phyloP scores from a whole-genome alignment of 2,797 vertebrate species.

The Chiloscyllium punctatum region DNA sequence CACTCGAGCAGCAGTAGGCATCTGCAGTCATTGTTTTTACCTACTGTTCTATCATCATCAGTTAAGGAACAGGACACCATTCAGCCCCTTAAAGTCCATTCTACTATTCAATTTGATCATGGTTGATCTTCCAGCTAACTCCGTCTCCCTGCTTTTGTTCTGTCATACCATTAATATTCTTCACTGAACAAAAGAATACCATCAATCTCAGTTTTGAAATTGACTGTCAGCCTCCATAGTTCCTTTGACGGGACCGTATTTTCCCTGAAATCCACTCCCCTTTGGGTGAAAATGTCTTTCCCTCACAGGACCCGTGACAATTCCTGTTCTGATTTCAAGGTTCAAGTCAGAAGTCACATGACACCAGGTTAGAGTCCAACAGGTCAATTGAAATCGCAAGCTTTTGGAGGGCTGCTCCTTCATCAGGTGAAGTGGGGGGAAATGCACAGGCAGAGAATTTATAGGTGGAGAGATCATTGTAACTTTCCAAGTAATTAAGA shows the following conservation, averaged over 20 bases:
- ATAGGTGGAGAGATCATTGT: no score
- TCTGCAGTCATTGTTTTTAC: no score
- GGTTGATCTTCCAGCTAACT: background rate
- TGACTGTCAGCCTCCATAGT: background rate
- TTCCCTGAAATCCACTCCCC: background rate
- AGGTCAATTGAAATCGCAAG: no score
- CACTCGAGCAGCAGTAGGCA: no score
- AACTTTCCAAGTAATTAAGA: no score
- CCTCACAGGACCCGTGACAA: background rate
- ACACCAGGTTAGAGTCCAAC: no score
- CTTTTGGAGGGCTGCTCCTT: no score
- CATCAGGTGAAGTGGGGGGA: no score
- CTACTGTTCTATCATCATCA: background rate
- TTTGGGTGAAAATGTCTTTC: background rate
- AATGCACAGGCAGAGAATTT: no score
- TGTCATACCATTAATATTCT: background rate
- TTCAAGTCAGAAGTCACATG: no score
- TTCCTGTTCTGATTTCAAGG: background rate
- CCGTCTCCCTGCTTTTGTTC: background rate
- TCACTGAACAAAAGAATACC: background rate
- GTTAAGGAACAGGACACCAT: background rate
- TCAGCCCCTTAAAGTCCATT: background rate
- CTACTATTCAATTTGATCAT: background rate
- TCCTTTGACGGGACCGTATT: background rate
- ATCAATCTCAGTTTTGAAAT: background rate